Evolutionary conservation across 2,113 vertebrate genomes (phyloP), one percentile per base, ranked within the genome.

Genomic region (Rutilus rutilus): DNA sequence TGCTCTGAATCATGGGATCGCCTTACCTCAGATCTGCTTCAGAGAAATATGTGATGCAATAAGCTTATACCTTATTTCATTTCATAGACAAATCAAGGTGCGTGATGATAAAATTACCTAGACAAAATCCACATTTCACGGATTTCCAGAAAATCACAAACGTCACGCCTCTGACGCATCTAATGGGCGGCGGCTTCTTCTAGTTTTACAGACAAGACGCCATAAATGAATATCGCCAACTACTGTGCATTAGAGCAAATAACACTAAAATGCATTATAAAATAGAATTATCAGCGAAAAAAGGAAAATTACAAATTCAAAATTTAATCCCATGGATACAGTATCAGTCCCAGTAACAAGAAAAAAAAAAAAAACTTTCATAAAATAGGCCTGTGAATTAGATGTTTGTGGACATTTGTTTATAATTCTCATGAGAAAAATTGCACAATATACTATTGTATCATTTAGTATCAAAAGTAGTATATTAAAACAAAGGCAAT

Each of bases 11-110:
- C 69, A 82, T 54, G 84, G 78, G 80, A 78, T 30, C 21, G 17
- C 69, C 88, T 59, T 89, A 89, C 88, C 85, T 89, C 82, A 30
- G 82, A 45, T 71, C 50, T 62, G 50, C 27, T 25, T 42, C 42
- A 59, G 54, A 30, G 52, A 82, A 52, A 86, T 64, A 39, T 69
- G 57, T 21, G 27, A n/a, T 77, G 10, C 10, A 82, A 57, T 54
- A 87, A 11, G 23, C 3, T 7, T n/a, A 69, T 73, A 10, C 78
- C 39, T 54, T 14, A 5, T 83, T 54, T 60, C 25, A 50, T 4
- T 52, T 2, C 14, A 69, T 23, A 19, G 36, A 76, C 6, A 36
- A n/a, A 14, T 30, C 4, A 19, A 14, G 12, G 23, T 30, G 5
- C 23, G 14, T 23, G 23, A 47, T 73, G 36, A 65, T 5, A 85